phyloP scores from a whole-genome alignment of 1,140 invertebrate species.

The Drosophila simulans region DNA sequence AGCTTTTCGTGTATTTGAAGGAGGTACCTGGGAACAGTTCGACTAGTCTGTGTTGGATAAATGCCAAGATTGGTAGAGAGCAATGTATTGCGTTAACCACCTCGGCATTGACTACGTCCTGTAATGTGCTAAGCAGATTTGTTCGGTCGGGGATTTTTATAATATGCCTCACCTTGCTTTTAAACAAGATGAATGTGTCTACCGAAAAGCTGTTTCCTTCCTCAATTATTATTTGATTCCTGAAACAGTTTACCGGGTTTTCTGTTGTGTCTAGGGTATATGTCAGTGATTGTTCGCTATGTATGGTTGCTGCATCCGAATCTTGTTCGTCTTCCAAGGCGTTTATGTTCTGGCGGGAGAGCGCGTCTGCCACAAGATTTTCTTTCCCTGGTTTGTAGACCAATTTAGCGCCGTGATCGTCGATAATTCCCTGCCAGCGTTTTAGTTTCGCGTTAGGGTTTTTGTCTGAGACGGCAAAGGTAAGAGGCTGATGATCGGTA shows the following conservation, averaged over 20 bases:
- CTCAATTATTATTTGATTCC: constrained; percentile 6
- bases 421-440: neutral
- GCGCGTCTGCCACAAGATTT: neutral
- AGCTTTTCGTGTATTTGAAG: neutral
- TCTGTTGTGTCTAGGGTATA: constrained; percentile 1
- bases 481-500: neutral
- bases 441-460: neutral
- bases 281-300: too few relatives aligned
- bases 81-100: constrained; percentile 14
- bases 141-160: neutral
- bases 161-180: neutral
- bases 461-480: neutral
- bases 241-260: constrained; percentile 1
- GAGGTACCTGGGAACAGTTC: neutral
- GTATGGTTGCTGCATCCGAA: too few relatives aligned
- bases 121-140: neutral
- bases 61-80: neutral
- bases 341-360: neutral
- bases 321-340: neutral
- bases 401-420: neutral
- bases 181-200: constrained; percentile 3
- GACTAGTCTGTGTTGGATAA: neutral
- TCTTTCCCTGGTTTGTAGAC: neutral
- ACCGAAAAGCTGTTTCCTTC: neutral
- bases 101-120: too few relatives aligned